Percentiles rank a stretch among this genome's conserved stretches.
Evolutionary conservation across 2,888 invertebrate genomes (phyloP).

Genomic region (Cenopis cana): DNA sequence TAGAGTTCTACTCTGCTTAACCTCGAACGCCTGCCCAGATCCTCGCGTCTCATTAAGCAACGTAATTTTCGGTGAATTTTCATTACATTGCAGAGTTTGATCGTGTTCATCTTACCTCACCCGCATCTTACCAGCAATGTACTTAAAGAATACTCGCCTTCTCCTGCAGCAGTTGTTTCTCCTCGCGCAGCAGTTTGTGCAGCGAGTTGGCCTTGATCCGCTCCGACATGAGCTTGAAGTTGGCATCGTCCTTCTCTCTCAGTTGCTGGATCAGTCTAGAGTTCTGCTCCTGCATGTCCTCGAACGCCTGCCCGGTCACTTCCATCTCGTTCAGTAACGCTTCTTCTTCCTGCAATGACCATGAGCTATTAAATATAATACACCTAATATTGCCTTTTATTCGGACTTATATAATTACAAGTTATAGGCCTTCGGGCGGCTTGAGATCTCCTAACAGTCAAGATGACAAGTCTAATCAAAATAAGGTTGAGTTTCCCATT

Average conservation of each 20-base stretch:
- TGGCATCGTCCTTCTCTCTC: conserved; percentile 98
- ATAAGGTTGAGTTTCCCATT: no score
- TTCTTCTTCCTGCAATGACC: conserved; percentile 91
- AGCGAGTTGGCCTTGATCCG: conserved; percentile 97
- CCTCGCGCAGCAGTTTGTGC: conserved; percentile 96
- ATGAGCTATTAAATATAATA: neutral
- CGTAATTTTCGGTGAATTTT: no score
- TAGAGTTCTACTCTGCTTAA: conserved; percentile 99
- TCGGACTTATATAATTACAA: no score
- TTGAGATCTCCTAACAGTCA: no score
- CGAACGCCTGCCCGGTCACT: conserved; percentile 99
- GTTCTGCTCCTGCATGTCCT: conserved; percentile 99
- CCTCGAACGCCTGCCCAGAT: conserved; percentile 99
- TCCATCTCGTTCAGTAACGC: conserved; percentile 99
- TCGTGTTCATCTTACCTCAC: no score
- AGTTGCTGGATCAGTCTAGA: conserved; percentile 97
- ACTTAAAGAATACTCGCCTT: conserved; percentile 83
- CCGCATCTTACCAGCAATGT: no score
- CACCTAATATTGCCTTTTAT: no score
- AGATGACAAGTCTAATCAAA: no score
- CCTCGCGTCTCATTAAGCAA: conserved; percentile 99
- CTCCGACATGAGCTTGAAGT: conserved; percentile 99
- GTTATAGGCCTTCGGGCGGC: no score
- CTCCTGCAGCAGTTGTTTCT: conserved; percentile 96
- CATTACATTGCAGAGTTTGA: no score